phyloP scores from a whole-genome alignment of 53 echinoderm and acorn worm species.

The Temnopleurus reevesii region DNA sequence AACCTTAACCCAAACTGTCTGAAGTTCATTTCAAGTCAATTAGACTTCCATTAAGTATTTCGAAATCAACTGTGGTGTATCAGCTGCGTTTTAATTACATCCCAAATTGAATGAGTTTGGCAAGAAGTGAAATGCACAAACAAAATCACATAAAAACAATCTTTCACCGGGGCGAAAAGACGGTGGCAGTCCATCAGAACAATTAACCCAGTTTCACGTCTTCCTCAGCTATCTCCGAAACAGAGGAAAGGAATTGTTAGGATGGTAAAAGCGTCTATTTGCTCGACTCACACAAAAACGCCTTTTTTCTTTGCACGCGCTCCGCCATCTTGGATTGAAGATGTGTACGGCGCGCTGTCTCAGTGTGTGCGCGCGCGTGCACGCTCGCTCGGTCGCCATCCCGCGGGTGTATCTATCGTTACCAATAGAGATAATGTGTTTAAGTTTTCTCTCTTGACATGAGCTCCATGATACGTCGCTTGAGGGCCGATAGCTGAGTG shows the following conservation, averaged over 20 bases:
- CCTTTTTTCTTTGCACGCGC: background rate
- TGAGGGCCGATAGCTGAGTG: conserved; percentile 40
- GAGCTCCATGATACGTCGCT: conserved; percentile 32
- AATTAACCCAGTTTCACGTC: conserved; percentile 44
- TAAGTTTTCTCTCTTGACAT: conserved; percentile 51
- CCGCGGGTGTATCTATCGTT: conserved; percentile 18
- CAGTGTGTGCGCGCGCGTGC: background rate
- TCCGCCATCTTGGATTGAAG: conserved; percentile 25
- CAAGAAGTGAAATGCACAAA: conserved; percentile 15
- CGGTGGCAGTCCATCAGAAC: conserved; percentile 36
- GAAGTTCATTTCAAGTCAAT: conserved; percentile 24
- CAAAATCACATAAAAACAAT: conserved; percentile 1
- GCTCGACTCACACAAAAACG: background rate
- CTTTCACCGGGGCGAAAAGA: conserved; percentile 4
- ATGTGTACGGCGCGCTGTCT: background rate
- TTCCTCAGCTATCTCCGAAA: background rate
- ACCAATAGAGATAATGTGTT: conserved; percentile 48
- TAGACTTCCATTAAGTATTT: conserved; percentile 27
- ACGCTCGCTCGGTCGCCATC: background rate
- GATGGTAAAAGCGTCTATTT: background rate
- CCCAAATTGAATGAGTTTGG: conserved; percentile 37
- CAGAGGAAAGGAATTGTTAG: background rate
- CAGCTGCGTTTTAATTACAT: conserved; percentile 51
- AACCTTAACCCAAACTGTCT: background rate
- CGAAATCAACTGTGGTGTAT: background rate